Conservation (phyloP, 2,113 vertebrate genomes). For the Odocoileus hemionus region DNA sequence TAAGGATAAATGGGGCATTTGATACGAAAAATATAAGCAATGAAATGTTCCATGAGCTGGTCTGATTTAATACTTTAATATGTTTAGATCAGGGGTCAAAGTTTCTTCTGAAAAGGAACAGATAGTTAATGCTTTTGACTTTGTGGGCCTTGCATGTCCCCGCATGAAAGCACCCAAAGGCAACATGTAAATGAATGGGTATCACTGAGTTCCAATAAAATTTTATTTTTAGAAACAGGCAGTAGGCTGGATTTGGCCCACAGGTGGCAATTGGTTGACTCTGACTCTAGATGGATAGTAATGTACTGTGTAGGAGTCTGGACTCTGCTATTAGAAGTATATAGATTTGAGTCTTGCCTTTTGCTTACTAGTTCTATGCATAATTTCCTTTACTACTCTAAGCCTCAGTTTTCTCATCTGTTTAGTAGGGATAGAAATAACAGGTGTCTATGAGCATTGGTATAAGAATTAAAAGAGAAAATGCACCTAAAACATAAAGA, state of each 20-base stretch:
- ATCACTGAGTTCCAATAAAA: background rate
- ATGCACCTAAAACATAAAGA: background rate
- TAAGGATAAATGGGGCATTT: background rate
- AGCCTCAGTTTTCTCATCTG: background rate
- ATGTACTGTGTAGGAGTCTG: background rate
- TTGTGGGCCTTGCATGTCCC: background rate
- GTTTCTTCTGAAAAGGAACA: background rate
- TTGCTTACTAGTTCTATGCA: background rate
- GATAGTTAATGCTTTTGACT: background rate
- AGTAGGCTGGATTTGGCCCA: background rate
- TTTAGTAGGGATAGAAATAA: background rate
- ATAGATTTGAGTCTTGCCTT: background rate
- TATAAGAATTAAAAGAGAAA: background rate
- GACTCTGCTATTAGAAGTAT: background rate
- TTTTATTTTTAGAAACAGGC: background rate
- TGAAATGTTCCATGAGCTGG: background rate
- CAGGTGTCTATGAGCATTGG: background rate
- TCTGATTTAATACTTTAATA: background rate
- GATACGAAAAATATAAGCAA: background rate
- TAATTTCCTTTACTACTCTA: background rate
- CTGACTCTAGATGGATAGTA: background rate
- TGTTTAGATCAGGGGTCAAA: background rate
- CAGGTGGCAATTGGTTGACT: background rate
- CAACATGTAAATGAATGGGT: background rate
- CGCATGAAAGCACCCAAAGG: background rate